phyloP scores from a whole-genome alignment of 2,113 vertebrate genomes.

The Lepidothrix coronata region DNA sequence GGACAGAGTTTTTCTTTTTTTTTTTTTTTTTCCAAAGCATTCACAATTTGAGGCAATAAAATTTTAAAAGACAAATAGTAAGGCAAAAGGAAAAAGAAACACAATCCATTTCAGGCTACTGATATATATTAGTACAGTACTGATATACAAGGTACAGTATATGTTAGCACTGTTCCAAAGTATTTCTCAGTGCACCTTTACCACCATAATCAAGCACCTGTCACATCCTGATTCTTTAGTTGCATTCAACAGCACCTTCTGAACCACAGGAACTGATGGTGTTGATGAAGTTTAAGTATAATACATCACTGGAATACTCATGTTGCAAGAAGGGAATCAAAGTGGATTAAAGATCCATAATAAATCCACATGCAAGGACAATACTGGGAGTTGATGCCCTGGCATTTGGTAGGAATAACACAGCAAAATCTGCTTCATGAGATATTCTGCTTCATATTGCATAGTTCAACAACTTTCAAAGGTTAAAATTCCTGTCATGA shows the following conservation, averaged over 20 bases:
- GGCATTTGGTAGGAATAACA: conserved; percentile 9
- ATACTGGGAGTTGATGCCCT: conserved; percentile 3
- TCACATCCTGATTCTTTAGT: background rate
- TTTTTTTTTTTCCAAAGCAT: background rate
- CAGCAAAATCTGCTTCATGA: conserved; percentile 23
- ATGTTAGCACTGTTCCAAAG: background rate
- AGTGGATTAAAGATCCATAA: background rate
- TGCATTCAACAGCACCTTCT: background rate
- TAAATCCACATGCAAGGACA: background rate
- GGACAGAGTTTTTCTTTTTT: background rate
- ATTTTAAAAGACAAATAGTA: background rate
- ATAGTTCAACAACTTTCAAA: background rate
- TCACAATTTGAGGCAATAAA: background rate
- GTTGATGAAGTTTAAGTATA: background rate
- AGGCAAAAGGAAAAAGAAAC: background rate
- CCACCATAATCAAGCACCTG: background rate
- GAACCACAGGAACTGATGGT: background rate
- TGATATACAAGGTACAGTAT: background rate
- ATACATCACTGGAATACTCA: background rate
- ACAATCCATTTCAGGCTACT: background rate
- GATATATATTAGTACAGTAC: background rate
- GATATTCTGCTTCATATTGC: too few relatives aligned
- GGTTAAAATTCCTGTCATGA: background rate
- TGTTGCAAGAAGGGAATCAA: background rate
- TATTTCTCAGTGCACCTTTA: background rate